These are phyloP conservation scores for Sinopyrophorus schimmeli DNA, from an alignment of 2,888 invertebrate genomes.

Conservation along the genomic window DNA sequence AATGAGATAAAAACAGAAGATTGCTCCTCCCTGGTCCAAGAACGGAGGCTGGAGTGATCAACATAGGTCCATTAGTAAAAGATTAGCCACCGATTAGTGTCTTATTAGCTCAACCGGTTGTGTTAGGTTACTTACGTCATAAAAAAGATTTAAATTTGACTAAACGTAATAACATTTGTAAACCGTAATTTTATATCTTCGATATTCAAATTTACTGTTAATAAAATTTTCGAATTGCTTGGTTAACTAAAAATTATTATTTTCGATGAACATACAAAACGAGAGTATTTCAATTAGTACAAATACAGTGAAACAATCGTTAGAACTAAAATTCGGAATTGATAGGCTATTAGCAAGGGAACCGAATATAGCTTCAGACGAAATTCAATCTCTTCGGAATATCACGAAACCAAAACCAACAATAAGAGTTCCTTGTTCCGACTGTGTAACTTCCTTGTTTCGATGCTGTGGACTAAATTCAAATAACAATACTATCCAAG, in stretches of 20 bases:
- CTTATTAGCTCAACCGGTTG: conserved; percentile 16
- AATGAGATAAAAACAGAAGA: conserved; percentile 39
- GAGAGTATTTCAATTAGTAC: conserved; percentile 9
- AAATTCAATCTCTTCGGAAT: conserved; percentile 13
- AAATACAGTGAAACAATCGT: conserved; percentile 10
- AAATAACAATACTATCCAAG: conserved; percentile 14
- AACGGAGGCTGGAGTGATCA: conserved; percentile 37
- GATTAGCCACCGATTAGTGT: conserved; percentile 37
- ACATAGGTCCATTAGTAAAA: conserved; percentile 35
- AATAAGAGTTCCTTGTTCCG: conserved; percentile 61
- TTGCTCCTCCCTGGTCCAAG: conserved; percentile 39
- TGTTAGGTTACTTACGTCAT: no score
- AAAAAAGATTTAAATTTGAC: no score
- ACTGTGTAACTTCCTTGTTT: conserved; percentile 67
- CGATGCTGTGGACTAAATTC: conserved; percentile 60
- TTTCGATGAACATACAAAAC: conserved; percentile 8
- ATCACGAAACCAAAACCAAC: conserved; percentile 48
- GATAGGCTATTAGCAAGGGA: conserved; percentile 68
- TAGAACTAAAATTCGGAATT: conserved; percentile 69
- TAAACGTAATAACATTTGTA: no score
- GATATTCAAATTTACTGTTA: no score
- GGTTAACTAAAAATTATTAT: no score
- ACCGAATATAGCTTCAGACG: conserved; percentile 15
- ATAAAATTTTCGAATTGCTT: no score
- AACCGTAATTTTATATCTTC: no score